Percentiles rank a stretch among this genome's conserved stretches.
phyloP scores from a whole-genome alignment of 2,797 vertebrate species.

The Crenuchus spilurus region DNA sequence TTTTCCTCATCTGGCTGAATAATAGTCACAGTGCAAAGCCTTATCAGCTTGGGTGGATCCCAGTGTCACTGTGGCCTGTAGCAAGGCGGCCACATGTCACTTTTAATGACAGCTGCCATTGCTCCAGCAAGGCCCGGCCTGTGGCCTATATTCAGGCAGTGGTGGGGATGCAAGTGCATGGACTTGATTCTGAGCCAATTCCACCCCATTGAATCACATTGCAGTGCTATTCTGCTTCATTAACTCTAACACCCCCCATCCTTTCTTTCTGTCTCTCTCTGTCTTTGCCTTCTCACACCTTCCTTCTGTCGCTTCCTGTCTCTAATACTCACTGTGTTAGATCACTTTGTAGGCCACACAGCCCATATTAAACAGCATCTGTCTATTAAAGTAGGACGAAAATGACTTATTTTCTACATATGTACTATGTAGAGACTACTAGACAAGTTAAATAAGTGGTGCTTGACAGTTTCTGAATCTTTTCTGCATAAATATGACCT shows the following conservation, averaged over 20 bases:
- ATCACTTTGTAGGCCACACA: conserved; percentile 12
- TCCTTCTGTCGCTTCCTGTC: not conserved
- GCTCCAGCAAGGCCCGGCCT: conserved; percentile 59
- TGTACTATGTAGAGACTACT: no score
- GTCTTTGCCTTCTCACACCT: conserved; percentile 5
- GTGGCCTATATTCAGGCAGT: conserved; percentile 59
- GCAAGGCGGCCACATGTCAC: conserved; percentile 60
- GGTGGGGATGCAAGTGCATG: conserved; percentile 61
- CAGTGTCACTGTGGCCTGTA: conserved; percentile 65
- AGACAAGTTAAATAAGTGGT: no score
- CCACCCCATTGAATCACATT: conserved; percentile 66
- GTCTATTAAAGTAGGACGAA: no score
- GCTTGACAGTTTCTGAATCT: no score
- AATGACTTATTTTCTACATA: no score
- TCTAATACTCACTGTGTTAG: conserved; percentile 2
- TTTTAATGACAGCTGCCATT: conserved; percentile 74
- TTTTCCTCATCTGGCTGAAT: conserved; percentile 34
- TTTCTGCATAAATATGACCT: no score
- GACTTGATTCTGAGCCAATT: conserved; percentile 61
- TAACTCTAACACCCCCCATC: conserved; percentile 50
- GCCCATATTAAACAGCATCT: not conserved
- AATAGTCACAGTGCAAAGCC: conserved; percentile 59
- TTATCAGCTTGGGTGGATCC: conserved; percentile 64
- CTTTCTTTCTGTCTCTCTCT: not conserved
- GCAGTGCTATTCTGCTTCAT: conserved; percentile 66